These are phyloP conservation scores for Neomonachus schauinslandi DNA, from an alignment of 2,113 vertebrate species.

Conservation along the genomic window DNA sequence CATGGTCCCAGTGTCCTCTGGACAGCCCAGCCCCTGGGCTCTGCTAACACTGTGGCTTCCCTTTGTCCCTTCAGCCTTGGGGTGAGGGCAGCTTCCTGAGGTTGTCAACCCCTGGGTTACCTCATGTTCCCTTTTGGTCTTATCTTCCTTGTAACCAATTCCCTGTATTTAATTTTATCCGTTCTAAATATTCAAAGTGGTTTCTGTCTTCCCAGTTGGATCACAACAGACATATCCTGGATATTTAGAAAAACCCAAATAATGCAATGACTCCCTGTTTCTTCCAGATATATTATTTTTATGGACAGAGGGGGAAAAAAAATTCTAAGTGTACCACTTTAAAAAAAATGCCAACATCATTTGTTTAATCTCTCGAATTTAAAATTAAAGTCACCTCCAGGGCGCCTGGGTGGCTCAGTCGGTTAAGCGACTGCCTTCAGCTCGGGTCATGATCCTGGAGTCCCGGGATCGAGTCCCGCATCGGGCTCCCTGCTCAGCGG, in stretches of 20 bases:
- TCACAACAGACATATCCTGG: background rate
- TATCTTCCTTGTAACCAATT: background rate
- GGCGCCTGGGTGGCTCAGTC: no score
- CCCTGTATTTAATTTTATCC: background rate
- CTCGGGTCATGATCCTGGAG: no score
- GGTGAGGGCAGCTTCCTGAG: background rate
- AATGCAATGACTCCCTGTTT: background rate
- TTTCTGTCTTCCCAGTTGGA: background rate
- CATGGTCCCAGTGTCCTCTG: background rate
- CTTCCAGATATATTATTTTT: background rate
- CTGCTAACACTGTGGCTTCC: background rate
- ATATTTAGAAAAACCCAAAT: background rate
- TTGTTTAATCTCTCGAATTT: slow-evolving; percentile 44
- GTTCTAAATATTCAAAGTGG: background rate
- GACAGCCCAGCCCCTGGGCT: background rate
- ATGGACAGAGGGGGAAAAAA: background rate
- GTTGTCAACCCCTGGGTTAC: background rate
- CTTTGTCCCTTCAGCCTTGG: background rate
- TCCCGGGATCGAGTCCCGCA: no score
- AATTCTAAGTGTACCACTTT: background rate
- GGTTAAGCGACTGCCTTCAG: no score
- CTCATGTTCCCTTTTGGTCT: background rate
- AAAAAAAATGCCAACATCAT: background rate
- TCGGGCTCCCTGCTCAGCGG: no score
- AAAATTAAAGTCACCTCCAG: background rate